Evolutionary conservation across 2,113 vertebrate genomes (phyloP), one percentile per base, ranked within the genome.

Genomic region (Syngnathoides biaculeatus): DNA sequence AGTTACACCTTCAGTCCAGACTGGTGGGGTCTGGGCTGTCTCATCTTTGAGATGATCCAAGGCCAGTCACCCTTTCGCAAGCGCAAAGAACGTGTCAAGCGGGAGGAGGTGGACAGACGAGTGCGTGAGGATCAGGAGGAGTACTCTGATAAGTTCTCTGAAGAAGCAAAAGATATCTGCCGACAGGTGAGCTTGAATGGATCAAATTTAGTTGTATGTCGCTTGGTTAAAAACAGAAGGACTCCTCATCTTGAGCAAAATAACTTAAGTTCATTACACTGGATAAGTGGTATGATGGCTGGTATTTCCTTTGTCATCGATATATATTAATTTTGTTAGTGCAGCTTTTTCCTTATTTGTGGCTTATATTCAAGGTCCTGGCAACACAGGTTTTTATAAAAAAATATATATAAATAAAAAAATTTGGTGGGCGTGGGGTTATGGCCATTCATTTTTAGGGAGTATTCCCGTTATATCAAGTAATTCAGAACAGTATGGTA

Each of bases 21-120:
- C 84, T 97, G 95, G 95, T 98, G 95, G 95, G 95, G 95, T 11
- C 92, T 96, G 42, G 95, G 95, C 71, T 98, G 95, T 82, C 85
- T 98, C 86, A 88, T 96, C 66, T 96, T 95, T 67, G 95, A 96
- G 85, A 96, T 97, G 95, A 96, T 98, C 75, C 91, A 94, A 83
- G 95, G 95, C 45, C 95, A 94, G 75, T 94, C 94, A 4, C 95
- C 95, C 0, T 98, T 98, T 85, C 93, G 92, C 80, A 94, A 93
- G 30, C 91, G 92, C 60, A 95, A 94, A 71, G 95, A 98, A 84
- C 94, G 93, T 0, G 92, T 96, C 53, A 93, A 90, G 65, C 89
- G 94, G 9, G 94, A 95, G 63, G 95, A 97, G 79, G 90, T 96
- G 64, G 94, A 97, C 71, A 88, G 93, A 22, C 91, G 95, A 65